Evolutionary conservation across 2,888 invertebrate genomes (phyloP).

Genomic region (Timema cristinae): DNA sequence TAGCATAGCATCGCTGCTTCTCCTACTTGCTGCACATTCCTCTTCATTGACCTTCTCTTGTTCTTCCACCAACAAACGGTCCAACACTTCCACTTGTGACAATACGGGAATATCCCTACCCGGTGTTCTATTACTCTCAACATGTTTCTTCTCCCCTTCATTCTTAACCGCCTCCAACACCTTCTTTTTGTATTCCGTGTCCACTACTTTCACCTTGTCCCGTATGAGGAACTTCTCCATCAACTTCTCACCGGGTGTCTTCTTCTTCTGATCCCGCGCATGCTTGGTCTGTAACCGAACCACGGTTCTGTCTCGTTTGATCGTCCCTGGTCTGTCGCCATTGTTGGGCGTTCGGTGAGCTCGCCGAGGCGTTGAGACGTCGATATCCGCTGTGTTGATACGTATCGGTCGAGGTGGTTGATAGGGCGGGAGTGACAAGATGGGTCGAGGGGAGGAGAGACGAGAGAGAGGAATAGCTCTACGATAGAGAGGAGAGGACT

Average conservation of each 20-base stretch:
- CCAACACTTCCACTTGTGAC: slow-evolving; percentile 41
- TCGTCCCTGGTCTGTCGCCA: slow-evolving; percentile 49
- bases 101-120: neutral
- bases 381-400: slow-evolving; percentile 82
- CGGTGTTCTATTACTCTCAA: neutral
- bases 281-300: slow-evolving; percentile 65
- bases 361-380: slow-evolving; percentile 60
- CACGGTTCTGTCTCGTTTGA: slow-evolving; percentile 68
- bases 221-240: slow-evolving; percentile 71
- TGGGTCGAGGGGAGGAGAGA: slow-evolving; percentile 21
- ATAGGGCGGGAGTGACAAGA: slow-evolving; percentile 18
- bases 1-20: slow-evolving; percentile 2
- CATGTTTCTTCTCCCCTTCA: neutral
- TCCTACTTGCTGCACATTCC: slow-evolving; percentile 34
- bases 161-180: neutral
- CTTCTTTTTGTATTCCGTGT: neutral
- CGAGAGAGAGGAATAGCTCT: slow-evolving; percentile 17
- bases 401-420: slow-evolving; percentile 59
- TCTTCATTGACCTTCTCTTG: slow-evolving; percentile 43
- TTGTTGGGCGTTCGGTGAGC: slow-evolving; percentile 26
- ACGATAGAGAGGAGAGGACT: slow-evolving; percentile 40
- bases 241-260: slow-evolving; percentile 63
- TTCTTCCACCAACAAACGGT: slow-evolving; percentile 43
- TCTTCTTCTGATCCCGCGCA: slow-evolving; percentile 49
- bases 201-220: slow-evolving; percentile 42